phyloP scores from a whole-genome alignment of 2,797 vertebrate species.

The Catharus ustulatus region DNA sequence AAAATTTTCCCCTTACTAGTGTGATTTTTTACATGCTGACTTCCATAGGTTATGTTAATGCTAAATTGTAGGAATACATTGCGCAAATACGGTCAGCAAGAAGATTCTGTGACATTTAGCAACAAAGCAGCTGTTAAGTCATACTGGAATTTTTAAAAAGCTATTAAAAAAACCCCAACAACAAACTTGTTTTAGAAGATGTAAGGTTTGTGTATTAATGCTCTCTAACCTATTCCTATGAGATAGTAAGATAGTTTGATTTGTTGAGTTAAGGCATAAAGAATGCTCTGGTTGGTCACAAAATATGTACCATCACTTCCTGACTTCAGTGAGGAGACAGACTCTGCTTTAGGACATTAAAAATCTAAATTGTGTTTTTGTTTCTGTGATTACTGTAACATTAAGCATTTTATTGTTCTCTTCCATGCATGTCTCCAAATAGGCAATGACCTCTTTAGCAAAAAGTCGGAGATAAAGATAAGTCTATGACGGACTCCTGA shows the following conservation, averaged over 20 bases:
- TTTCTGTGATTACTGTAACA: background rate
- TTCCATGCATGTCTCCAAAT: background rate
- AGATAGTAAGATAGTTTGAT: background rate
- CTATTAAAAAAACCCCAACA: background rate
- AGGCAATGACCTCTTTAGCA: background rate
- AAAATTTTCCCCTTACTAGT: background rate
- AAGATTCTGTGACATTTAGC: background rate
- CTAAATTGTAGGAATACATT: background rate
- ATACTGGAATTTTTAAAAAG: background rate
- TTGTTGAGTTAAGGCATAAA: background rate
- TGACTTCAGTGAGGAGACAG: background rate
- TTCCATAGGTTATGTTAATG: background rate
- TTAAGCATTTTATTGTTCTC: background rate
- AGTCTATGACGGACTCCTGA: background rate
- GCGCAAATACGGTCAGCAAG: background rate
- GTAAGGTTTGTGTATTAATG: background rate
- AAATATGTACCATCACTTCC: background rate
- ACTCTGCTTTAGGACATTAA: background rate
- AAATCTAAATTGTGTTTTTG: background rate
- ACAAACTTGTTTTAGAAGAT: background rate
- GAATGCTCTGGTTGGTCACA: background rate
- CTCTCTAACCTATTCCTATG: background rate
- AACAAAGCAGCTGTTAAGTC: background rate
- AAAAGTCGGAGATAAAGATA: background rate
- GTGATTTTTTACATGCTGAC: background rate